A percentile compares a stretch with the other conserved stretches of the same genome.
Conservation (phyloP, 2,888 invertebrate species). For the Eustalomyia histrio region DNA sequence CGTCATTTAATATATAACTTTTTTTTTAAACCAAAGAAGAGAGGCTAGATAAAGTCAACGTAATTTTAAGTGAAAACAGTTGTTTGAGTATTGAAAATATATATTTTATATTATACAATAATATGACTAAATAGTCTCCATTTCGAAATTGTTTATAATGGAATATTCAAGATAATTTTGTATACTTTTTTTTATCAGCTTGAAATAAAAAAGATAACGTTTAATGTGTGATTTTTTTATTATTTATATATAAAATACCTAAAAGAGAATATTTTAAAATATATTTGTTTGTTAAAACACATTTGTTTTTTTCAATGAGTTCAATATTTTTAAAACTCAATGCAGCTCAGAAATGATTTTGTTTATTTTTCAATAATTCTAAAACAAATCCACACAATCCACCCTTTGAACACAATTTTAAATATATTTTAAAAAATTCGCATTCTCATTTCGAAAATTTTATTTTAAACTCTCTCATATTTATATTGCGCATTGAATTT, state of each 20-base stretch:
- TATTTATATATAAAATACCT: background rate
- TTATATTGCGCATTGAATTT: background rate
- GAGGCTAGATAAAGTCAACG: slow-evolving; percentile 1
- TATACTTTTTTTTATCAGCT: slow-evolving; percentile 41
- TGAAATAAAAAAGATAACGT: slow-evolving; percentile 34
- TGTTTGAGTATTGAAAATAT: slow-evolving; percentile 11
- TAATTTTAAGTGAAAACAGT: background rate
- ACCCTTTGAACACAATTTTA: background rate
- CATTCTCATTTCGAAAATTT: background rate
- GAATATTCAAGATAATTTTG: slow-evolving; percentile 15
- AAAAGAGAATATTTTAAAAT: background rate
- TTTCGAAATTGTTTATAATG: background rate
- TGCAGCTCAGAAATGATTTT: no score
- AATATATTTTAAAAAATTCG: background rate
- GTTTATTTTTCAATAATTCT: no score
- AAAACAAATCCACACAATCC: background rate
- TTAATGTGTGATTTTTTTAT: slow-evolving; percentile 4
- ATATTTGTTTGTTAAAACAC: background rate
- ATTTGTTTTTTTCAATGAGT: no score
- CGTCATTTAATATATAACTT: background rate
- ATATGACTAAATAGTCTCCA: background rate
- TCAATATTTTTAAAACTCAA: no score
- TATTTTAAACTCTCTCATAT: background rate
- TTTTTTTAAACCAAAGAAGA: slow-evolving; percentile 5
- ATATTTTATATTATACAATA: background rate